Conservation (phyloP, 2,888 invertebrate species). For the Metacarcinus magister region DNA sequence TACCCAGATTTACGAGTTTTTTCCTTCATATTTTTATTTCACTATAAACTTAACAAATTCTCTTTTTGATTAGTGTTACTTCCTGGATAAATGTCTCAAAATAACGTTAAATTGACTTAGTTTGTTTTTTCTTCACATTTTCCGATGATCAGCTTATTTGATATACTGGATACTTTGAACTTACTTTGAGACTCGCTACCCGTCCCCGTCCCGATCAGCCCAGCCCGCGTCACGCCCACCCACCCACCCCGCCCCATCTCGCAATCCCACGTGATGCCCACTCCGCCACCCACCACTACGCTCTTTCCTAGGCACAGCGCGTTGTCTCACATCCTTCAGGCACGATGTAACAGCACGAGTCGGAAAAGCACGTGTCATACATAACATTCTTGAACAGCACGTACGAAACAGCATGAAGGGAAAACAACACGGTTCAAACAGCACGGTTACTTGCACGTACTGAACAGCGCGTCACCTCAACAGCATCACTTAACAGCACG, state of each 20-base stretch:
- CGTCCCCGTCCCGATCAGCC: not conserved
- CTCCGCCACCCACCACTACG: not conserved
- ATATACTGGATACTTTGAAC: not conserved
- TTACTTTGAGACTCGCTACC: not conserved
- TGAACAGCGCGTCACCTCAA: not conserved
- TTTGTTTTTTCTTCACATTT: no score
- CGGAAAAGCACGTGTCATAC: not conserved
- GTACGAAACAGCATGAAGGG: not conserved
- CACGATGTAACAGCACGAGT: not conserved
- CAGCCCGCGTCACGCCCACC: not conserved
- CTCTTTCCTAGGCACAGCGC: not conserved
- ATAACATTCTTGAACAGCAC: not conserved
- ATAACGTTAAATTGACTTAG: no score
- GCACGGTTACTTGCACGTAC: not conserved
- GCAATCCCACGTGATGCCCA: no score
- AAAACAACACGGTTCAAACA: not conserved
- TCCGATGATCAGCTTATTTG: no score
- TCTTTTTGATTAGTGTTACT: not conserved
- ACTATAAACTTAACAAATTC: not conserved
- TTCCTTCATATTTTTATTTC: not conserved
- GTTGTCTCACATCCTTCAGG: not conserved
- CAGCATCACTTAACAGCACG: conserved; percentile 8
- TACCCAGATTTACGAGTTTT: not conserved
- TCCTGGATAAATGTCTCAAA: no score
- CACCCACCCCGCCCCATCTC: not conserved